Evolutionary conservation across 2,888 invertebrate genomes (phyloP).

Genomic region (Tortricodes alternella): DNA sequence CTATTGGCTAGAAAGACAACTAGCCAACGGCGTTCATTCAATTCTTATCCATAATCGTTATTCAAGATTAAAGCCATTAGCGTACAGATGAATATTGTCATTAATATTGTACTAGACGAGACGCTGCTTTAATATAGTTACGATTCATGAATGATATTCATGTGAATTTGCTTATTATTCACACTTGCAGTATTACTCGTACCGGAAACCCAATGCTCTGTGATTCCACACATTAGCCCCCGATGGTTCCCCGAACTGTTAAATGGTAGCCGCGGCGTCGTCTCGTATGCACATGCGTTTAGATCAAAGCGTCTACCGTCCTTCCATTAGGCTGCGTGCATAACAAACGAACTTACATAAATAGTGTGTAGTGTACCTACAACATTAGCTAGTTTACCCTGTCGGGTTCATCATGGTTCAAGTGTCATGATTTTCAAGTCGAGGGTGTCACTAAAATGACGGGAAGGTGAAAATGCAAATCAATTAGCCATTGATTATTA

Average conservation of each 20-base stretch:
- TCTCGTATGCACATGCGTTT: constrained; percentile 35
- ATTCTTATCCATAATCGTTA: too few species aligned
- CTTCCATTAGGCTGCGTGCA: constrained; percentile 29
- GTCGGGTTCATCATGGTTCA: background rate
- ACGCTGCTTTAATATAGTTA: too few species aligned
- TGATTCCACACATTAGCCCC: constrained; percentile 27
- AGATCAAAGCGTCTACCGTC: constrained; percentile 46
- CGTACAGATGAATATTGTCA: too few species aligned
- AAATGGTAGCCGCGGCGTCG: constrained; percentile 34
- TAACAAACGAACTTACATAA: constrained; percentile 26
- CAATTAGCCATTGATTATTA: too few species aligned
- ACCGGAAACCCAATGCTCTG: constrained; percentile 18
- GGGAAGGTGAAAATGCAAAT: background rate
- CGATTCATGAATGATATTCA: too few species aligned
- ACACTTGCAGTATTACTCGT: background rate
- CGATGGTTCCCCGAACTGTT: constrained; percentile 40
- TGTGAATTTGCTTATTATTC: background rate
- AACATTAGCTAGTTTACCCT: background rate
- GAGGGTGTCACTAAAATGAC: too few species aligned
- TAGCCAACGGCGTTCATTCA: too few species aligned
- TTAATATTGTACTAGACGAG: too few species aligned
- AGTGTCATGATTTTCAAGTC: background rate
- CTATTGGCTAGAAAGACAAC: too few species aligned
- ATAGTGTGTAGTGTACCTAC: constrained; percentile 11
- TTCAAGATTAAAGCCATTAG: too few species aligned